phyloP scores from a whole-genome alignment of 2,888 invertebrate species.

The Gastracanthus pulcherrimus region DNA sequence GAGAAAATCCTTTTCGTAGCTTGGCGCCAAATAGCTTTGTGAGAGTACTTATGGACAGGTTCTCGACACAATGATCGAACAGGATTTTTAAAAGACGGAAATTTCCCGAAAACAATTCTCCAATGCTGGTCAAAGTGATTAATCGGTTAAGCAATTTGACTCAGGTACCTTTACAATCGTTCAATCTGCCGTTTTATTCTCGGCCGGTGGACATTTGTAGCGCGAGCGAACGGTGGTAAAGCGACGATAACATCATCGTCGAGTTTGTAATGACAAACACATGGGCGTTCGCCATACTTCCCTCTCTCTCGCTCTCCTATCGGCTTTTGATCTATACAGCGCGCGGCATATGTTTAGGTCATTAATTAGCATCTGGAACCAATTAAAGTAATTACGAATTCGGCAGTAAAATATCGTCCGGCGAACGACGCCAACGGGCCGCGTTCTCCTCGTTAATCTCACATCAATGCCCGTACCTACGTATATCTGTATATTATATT shows the following conservation, averaged over 20 bases:
- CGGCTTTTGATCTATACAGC: conserved; percentile 67
- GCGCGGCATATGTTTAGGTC: conserved; percentile 73
- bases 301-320: conserved; percentile 56
- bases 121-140: conserved; percentile 40
- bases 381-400: conserved; percentile 74
- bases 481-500: conserved; percentile 15
- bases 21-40: not conserved
- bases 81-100: too few species aligned
- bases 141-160: conserved; percentile 51
- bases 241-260: conserved; percentile 68
- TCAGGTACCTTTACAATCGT: conserved; percentile 47
- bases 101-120: conserved; percentile 46
- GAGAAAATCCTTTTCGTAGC: too few species aligned
- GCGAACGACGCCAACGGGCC: conserved; percentile 49
- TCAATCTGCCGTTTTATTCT: conserved; percentile 55
- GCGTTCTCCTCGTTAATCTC: conserved; percentile 59
- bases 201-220: conserved; percentile 26
- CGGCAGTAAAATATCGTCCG: conserved; percentile 69
- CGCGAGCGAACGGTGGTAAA: conserved; percentile 48
- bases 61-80: too few species aligned
- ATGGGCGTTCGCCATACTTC: conserved; percentile 64
- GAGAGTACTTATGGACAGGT: not conserved
- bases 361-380: conserved; percentile 76
- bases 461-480: conserved; percentile 52
- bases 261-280: conserved; percentile 74